Conservation (phyloP, 92 coral and sea anemone genomes). For the Umimayanthus chanpuru region DNA sequence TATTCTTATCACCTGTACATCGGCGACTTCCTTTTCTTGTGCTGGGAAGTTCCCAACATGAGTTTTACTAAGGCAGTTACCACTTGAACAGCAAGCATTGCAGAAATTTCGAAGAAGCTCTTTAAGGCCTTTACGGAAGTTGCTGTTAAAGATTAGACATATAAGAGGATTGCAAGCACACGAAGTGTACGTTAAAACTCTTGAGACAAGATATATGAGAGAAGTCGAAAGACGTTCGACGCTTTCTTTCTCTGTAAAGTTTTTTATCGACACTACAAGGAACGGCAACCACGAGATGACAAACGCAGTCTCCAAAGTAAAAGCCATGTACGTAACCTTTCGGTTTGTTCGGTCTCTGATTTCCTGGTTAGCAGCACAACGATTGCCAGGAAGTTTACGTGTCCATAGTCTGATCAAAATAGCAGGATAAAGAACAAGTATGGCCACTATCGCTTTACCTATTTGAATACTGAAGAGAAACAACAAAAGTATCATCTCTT, state of each 20-base stretch:
- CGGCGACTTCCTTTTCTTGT: too few relatives aligned
- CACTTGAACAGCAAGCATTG: background rate
- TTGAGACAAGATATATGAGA: background rate
- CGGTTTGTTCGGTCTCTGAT: constrained; percentile 12
- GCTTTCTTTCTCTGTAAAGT: background rate
- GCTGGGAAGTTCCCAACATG: too few relatives aligned
- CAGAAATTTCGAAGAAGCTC: background rate
- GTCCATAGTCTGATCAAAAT: constrained; percentile 11
- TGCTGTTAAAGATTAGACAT: background rate
- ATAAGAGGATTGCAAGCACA: constrained; percentile 6
- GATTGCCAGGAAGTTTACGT: constrained; percentile 3
- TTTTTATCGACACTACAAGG: background rate
- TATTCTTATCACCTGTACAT: too few relatives aligned
- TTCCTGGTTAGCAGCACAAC: background rate
- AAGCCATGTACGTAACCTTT: background rate
- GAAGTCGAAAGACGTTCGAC: too few relatives aligned
- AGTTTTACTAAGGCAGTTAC: background rate
- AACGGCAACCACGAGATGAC: background rate
- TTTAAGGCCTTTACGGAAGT: background rate
- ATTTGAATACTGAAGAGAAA: too few relatives aligned
- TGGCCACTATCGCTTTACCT: background rate
- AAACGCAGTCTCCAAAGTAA: background rate
- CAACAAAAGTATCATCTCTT: too few relatives aligned
- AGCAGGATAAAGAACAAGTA: constrained; percentile 9
- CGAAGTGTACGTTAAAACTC: background rate